Conservation (phyloP, 2,888 invertebrate genomes). For the Acanthosepion lycidas region DNA sequence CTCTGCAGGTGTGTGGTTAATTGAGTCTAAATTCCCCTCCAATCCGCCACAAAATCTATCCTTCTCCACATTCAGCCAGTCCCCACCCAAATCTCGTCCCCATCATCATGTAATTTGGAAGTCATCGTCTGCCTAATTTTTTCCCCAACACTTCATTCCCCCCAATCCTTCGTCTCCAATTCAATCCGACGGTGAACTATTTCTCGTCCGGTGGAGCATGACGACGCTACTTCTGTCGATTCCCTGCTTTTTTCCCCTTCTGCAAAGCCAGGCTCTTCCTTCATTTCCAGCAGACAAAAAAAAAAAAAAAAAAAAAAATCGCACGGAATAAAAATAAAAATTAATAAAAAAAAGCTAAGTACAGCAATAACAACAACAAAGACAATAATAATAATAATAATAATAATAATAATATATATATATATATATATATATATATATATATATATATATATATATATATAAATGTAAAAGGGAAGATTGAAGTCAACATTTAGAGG, state of each 20-base stretch:
- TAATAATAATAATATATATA: no score
- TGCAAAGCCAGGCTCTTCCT: not conserved
- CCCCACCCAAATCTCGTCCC: not conserved
- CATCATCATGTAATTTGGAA: not conserved
- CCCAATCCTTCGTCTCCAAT: not conserved
- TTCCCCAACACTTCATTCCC: not conserved
- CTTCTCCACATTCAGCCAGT: not conserved
- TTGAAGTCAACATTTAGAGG: no score
- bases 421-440: no score
- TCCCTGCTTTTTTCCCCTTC: not conserved
- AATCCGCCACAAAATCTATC: not conserved
- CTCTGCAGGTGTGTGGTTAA: constrained; percentile 18
- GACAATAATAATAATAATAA: no score
- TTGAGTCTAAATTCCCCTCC: not conserved
- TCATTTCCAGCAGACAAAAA: not conserved
- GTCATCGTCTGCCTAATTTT: not conserved
- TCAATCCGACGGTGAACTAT: not conserved
- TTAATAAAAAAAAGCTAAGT: not conserved
- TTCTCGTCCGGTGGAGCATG: not conserved
- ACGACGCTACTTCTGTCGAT: not conserved
- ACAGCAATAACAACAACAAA: no score
- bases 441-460: no score
- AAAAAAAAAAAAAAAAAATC: not conserved
- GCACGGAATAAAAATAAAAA: not conserved
- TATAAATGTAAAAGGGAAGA: no score